Conservation (phyloP, 2,797 vertebrate species). For the Helostoma temminkii region DNA sequence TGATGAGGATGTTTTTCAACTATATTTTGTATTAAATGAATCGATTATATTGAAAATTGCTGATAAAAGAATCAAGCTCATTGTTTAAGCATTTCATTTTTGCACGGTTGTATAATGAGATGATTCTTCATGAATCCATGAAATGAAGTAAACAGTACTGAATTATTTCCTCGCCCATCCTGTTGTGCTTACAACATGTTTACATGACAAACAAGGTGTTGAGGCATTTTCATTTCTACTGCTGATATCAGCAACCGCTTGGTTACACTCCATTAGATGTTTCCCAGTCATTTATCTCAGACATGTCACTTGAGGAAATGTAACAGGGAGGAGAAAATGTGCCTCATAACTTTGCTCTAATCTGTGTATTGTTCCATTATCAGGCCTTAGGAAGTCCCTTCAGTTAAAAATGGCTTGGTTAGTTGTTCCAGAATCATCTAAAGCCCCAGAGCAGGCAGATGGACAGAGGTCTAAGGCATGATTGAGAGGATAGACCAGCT, state of each 20-base stretch:
- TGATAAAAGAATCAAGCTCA: no score
- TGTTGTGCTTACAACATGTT: constrained; percentile 17
- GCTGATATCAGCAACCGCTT: constrained; percentile 53
- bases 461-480: constrained; percentile 59
- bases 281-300: constrained; percentile 55
- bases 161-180: not conserved
- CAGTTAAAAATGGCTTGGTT: constrained; percentile 68
- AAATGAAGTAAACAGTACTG: not conserved
- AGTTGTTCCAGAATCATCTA: constrained; percentile 56
- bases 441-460: constrained; percentile 44
- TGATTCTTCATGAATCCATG: no score
- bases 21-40: no score
- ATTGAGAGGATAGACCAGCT: constrained; percentile 61
- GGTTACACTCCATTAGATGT: constrained; percentile 43
- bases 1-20: no score
- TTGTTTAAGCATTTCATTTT: no score
- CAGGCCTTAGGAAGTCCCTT: constrained; percentile 73
- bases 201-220: constrained; percentile 18
- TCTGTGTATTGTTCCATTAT: constrained; percentile 87
- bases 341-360: constrained; percentile 81
- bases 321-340: constrained; percentile 87
- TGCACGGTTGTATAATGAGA: no score
- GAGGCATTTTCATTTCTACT: constrained; percentile 9
- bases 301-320: constrained; percentile 79
- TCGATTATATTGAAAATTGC: no score